These are phyloP conservation scores for Lasioglossum leucozonium DNA, from an alignment of 2,888 invertebrate genomes.

Conservation along the genomic window DNA sequence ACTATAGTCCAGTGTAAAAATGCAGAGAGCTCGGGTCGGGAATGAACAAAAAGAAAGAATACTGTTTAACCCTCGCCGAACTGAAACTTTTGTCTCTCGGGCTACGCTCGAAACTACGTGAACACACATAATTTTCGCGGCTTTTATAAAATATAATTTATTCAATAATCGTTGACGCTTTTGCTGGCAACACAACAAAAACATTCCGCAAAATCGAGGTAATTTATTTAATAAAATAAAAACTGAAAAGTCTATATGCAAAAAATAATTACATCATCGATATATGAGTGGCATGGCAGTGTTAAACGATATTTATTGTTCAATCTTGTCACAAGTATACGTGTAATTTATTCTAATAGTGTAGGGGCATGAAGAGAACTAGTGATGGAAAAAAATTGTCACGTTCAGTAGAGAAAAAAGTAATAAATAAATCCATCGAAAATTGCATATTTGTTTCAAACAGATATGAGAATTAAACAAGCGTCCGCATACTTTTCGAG, in stretches of 20 bases:
- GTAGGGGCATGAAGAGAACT: too few species aligned
- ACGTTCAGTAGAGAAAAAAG: not conserved
- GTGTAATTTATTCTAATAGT: too few species aligned
- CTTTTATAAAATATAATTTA: not conserved
- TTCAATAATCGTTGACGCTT: not conserved
- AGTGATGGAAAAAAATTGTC: too few species aligned
- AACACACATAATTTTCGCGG: not conserved
- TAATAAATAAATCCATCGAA: not conserved
- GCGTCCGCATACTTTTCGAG: not conserved
- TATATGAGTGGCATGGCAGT: too few species aligned
- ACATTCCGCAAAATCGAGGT: too few species aligned
- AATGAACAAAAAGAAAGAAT: constrained; percentile 51
- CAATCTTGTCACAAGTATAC: too few species aligned
- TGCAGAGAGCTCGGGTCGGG: constrained; percentile 12
- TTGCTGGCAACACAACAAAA: too few species aligned
- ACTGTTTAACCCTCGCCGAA: constrained; percentile 74
- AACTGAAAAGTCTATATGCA: too few species aligned
- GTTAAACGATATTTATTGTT: too few species aligned
- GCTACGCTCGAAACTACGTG: not conserved
- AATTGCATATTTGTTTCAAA: not conserved
- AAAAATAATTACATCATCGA: too few species aligned
- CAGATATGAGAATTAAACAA: not conserved
- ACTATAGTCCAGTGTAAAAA: constrained; percentile 2
- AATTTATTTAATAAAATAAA: too few species aligned
- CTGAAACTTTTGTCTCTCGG: constrained; percentile 67